phyloP scores from a whole-genome alignment of 2,113 vertebrate species.

The Austrofundulus limnaeus region DNA sequence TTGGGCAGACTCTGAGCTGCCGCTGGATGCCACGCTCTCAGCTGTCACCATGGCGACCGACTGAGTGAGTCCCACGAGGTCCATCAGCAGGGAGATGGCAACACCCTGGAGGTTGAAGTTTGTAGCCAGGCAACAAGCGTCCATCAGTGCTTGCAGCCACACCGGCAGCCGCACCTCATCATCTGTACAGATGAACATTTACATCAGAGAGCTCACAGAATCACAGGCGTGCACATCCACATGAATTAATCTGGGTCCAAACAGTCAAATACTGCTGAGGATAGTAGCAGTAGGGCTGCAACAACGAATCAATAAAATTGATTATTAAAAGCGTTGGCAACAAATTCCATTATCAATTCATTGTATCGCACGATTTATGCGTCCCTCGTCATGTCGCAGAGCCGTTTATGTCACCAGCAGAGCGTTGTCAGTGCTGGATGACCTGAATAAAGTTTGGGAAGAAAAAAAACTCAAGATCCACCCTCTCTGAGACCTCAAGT shows the following conservation, averaged over 20 bases:
- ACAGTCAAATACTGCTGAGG: background rate
- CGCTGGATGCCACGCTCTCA: slow-evolving; percentile 78
- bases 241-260: background rate
- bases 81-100: slow-evolving; percentile 95
- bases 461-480: too few species aligned
- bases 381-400: too few species aligned
- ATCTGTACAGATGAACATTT: slow-evolving; percentile 73
- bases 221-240: background rate
- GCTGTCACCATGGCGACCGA: slow-evolving; percentile 92
- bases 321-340: too few species aligned
- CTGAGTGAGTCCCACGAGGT: slow-evolving; percentile 92
- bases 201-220: background rate
- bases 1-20: slow-evolving; percentile 82
- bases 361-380: too few species aligned
- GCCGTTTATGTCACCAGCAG: too few species aligned
- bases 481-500: too few species aligned
- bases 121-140: slow-evolving; percentile 85
- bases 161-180: slow-evolving; percentile 84
- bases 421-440: too few species aligned
- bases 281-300: too few species aligned
- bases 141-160: slow-evolving; percentile 97
- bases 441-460: too few species aligned
- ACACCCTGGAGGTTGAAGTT: slow-evolving; percentile 91
- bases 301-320: too few species aligned
- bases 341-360: too few species aligned